Evolutionary conservation across 2,113 vertebrate species (phyloP).

Genomic region (Terrapene triunguis): DNA sequence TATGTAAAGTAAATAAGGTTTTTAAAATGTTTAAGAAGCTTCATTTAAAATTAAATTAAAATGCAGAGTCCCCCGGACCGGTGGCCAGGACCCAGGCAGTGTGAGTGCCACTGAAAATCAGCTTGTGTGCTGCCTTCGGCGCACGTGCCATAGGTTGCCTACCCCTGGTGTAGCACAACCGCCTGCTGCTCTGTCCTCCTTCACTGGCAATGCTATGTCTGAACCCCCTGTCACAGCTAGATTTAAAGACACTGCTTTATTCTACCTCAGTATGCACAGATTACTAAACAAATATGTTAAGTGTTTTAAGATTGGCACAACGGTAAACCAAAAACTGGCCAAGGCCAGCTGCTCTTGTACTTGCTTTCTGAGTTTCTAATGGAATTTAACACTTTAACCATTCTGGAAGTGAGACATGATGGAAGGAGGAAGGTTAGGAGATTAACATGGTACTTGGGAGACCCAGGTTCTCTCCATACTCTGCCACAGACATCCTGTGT

Average conservation of each 20-base stretch:
- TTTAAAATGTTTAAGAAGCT: no score
- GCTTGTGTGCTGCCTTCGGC: no score
- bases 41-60: no score
- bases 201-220: background rate
- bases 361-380: background rate
- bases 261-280: background rate
- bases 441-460: background rate
- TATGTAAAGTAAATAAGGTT: no score
- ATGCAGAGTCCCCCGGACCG: no score
- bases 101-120: no score
- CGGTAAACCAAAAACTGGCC: background rate
- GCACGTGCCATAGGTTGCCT: no score
- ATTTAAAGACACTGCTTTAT: background rate
- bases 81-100: no score
- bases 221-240: background rate
- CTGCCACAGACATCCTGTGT: background rate
- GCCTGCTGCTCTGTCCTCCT: background rate
- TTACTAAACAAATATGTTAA: background rate
- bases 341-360: background rate
- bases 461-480: background rate
- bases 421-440: background rate
- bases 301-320: background rate
- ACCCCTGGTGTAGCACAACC: background rate
- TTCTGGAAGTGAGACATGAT: background rate
- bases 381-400: background rate